Conservation (phyloP, 1,140 invertebrate genomes). For the Trypoxylus dichotomus region DNA sequence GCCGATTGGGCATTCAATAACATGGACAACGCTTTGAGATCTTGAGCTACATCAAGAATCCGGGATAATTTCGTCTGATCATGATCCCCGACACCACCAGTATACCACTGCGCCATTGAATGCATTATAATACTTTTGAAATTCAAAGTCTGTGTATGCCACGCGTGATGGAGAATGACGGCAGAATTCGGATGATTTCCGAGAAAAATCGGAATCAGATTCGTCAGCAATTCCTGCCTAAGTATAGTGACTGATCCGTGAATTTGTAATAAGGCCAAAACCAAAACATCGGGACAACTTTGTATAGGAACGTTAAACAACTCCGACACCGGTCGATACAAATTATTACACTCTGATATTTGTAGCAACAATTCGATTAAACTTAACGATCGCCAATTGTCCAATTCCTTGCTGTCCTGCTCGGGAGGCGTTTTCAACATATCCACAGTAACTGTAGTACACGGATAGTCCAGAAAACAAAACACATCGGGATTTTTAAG, state of each 20-base stretch:
- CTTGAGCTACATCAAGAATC: constrained; percentile 96
- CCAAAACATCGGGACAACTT: constrained; percentile 91
- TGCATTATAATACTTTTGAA: constrained; percentile 90
- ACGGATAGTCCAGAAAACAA: constrained; percentile 90
- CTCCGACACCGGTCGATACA: constrained; percentile 81
- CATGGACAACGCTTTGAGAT: constrained; percentile 91
- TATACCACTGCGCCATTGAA: constrained; percentile 97
- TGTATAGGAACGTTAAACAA: constrained; percentile 90
- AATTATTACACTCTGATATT: constrained; percentile 85
- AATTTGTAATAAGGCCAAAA: constrained; percentile 85
- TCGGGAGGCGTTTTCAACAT: constrained; percentile 91
- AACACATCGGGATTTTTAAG: constrained; percentile 92
- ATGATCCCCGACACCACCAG: constrained; percentile 81
- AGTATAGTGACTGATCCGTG: constrained; percentile 72
- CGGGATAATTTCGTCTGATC: constrained; percentile 91
- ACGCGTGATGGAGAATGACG: constrained; percentile 91
- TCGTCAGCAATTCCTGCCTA: constrained; percentile 82
- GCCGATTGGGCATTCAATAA: constrained; percentile 90
- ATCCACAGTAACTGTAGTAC: constrained; percentile 82
- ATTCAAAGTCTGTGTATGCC: constrained; percentile 77
- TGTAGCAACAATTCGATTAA: constrained; percentile 85
- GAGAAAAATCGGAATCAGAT: constrained; percentile 87
- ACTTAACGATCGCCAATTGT: constrained; percentile 89
- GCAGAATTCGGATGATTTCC: constrained; percentile 93
- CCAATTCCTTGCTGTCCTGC: constrained; percentile 88